Conservation (phyloP, 2,888 invertebrate species). For the Drosophila austrosaltans region DNA sequence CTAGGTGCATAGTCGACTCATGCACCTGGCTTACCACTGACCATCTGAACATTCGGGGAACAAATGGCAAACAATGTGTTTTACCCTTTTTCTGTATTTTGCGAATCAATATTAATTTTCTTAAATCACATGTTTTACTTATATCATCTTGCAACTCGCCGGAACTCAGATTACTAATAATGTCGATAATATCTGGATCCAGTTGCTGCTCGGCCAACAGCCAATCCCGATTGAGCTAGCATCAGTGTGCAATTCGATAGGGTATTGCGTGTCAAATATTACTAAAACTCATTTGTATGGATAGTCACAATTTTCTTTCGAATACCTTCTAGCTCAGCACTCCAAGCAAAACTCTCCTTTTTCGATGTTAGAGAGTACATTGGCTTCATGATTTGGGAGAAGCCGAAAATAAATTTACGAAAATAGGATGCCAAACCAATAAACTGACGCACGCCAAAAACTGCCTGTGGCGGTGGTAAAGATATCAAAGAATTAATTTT, state of each 20-base stretch:
- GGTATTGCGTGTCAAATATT: too few species aligned
- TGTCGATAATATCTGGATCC: background rate
- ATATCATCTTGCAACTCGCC: constrained; percentile 6
- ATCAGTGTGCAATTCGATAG: too few species aligned
- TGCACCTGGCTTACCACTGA: constrained; percentile 27
- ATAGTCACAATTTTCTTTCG: too few species aligned
- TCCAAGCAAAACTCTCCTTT: too few species aligned
- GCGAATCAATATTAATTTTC: background rate
- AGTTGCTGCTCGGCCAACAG: constrained; percentile 1
- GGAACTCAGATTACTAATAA: background rate
- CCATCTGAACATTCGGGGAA: background rate
- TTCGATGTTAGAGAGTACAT: too few species aligned
- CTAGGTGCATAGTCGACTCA: background rate
- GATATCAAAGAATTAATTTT: constrained; percentile 24
- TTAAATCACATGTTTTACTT: constrained; percentile 24
- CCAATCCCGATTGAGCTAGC: background rate
- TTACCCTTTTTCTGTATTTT: constrained; percentile 6
- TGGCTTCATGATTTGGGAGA: too few species aligned
- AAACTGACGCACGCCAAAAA: too few species aligned
- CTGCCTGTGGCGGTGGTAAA: constrained; percentile 13
- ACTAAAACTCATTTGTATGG: too few species aligned
- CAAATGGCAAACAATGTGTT: background rate
- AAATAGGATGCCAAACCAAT: background rate
- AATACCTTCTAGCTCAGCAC: too few species aligned
- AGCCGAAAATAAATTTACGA: too few species aligned